Percentiles rank a stretch among this genome's conserved stretches.
Evolutionary conservation across 2,888 invertebrate species (phyloP).

Genomic region (Oscheius myriophilus): DNA sequence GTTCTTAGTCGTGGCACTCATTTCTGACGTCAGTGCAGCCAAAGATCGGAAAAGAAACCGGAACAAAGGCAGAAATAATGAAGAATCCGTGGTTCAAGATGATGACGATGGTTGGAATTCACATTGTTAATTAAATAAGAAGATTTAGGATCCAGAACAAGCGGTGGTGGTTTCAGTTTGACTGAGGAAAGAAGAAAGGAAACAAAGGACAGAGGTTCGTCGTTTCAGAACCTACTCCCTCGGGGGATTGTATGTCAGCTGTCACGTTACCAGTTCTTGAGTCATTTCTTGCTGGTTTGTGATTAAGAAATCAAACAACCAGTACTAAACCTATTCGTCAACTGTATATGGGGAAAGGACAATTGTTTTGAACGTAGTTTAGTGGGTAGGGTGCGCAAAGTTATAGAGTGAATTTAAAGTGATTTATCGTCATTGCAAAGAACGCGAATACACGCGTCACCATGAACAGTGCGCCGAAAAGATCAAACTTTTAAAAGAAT

Average conservation of each 20-base stretch:
- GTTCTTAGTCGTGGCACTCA: constrained; percentile 2
- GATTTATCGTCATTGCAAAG: too few relatives aligned
- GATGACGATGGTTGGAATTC: constrained; percentile 24
- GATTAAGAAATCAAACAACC: neutral
- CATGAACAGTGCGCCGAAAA: too few relatives aligned
- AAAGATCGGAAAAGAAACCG: constrained; percentile 19
- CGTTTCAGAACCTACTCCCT: neutral
- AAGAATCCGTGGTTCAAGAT: constrained; percentile 9
- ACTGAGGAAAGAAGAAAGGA: constrained; percentile 23
- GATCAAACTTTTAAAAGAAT: neutral
- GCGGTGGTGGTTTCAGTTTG: constrained; percentile 10
- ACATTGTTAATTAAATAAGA: neutral
- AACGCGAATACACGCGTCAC: too few relatives aligned
- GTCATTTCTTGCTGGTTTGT: neutral
- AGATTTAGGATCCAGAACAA: constrained; percentile 7
- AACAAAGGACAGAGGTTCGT: constrained; percentile 26
- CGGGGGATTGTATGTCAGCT: neutral
- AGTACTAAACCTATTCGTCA: too few relatives aligned
- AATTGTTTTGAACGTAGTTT: too few relatives aligned
- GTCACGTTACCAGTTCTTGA: neutral
- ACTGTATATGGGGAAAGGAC: too few relatives aligned
- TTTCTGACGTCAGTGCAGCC: constrained; percentile 7
- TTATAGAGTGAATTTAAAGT: too few relatives aligned
- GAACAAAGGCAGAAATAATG: constrained; percentile 6
- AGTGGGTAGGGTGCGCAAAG: too few relatives aligned